A percentile compares a stretch with the other conserved stretches of the same genome.
These are phyloP conservation scores for Trachymyrmex cornetzi DNA, from an alignment of 1,140 invertebrate genomes.

Conservation along the genomic window DNA sequence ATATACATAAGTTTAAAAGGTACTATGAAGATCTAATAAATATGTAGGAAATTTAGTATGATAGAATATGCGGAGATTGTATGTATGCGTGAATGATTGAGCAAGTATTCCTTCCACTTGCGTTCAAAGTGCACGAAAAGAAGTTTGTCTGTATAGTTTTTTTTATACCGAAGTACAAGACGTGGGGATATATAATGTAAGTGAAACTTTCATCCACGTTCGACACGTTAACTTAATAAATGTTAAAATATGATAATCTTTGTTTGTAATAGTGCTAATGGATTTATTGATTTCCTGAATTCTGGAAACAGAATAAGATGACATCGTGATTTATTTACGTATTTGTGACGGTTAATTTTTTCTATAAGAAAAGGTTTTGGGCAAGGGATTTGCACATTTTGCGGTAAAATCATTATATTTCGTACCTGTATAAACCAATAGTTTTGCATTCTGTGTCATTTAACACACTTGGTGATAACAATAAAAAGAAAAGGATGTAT, in stretches of 20 bases:
- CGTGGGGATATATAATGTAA: constrained; percentile 56
- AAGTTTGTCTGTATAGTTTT: constrained; percentile 72
- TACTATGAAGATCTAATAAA: constrained; percentile 63
- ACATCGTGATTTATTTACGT: constrained; percentile 14
- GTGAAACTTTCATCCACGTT: constrained; percentile 36
- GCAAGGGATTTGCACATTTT: constrained; percentile 48
- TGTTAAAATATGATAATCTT: constrained; percentile 52
- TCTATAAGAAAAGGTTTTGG: constrained; percentile 6
- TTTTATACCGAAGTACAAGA: constrained; percentile 71
- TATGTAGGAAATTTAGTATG: constrained; percentile 19
- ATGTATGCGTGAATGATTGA: constrained; percentile 51
- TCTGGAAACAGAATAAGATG: background rate
- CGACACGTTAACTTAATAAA: constrained; percentile 70
- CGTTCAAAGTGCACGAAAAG: constrained; percentile 23
- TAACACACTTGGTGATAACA: constrained; percentile 39
- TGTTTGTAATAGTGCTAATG: constrained; percentile 16
- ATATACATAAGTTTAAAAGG: constrained; percentile 57
- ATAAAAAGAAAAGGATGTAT: background rate
- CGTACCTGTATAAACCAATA: constrained; percentile 56
- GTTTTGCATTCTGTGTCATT: constrained; percentile 2
- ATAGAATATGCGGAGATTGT: constrained; percentile 12
- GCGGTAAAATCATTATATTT: constrained; percentile 65
- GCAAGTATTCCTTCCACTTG: background rate
- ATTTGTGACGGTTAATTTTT: constrained; percentile 28
- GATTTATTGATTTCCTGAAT: background rate